These are phyloP conservation scores for Tor tambroides DNA, from an alignment of 2,113 vertebrate species.

Conservation along the genomic window DNA sequence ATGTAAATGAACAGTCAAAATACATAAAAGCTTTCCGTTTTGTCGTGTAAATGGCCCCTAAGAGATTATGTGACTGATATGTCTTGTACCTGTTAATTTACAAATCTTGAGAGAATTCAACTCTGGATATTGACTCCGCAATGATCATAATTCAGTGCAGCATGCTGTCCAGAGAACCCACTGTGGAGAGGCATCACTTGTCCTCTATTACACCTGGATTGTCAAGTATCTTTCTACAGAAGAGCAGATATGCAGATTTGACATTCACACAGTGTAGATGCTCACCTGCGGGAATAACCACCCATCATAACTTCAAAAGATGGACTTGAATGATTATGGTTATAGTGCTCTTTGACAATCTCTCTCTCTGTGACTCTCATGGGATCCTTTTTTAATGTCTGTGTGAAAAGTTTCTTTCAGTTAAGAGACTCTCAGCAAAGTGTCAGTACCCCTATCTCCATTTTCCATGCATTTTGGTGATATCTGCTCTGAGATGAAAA, in stretches of 20 bases:
- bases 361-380: neutral
- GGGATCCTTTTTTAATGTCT: conserved; percentile 18
- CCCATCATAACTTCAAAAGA: conserved; percentile 24
- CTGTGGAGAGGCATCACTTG: neutral
- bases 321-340: conserved; percentile 35
- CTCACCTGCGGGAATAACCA: conserved; percentile 15
- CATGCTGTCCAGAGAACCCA: neutral
- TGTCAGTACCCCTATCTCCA: neutral
- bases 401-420: conserved; percentile 11
- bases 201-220: neutral
- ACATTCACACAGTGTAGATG: conserved; percentile 26
- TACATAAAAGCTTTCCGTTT: neutral
- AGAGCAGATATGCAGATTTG: conserved; percentile 27
- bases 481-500: neutral
- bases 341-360: conserved; percentile 18
- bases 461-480: neutral
- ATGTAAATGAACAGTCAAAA: neutral
- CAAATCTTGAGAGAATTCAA: neutral
- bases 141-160: conserved; percentile 1
- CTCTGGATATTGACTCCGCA: neutral
- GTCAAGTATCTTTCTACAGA: neutral
- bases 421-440: conserved; percentile 19
- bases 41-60: neutral
- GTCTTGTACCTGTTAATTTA: neutral
- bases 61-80: neutral